Conservation (phyloP, 2,113 vertebrate species). For the Sylvicapra grimmia region DNA sequence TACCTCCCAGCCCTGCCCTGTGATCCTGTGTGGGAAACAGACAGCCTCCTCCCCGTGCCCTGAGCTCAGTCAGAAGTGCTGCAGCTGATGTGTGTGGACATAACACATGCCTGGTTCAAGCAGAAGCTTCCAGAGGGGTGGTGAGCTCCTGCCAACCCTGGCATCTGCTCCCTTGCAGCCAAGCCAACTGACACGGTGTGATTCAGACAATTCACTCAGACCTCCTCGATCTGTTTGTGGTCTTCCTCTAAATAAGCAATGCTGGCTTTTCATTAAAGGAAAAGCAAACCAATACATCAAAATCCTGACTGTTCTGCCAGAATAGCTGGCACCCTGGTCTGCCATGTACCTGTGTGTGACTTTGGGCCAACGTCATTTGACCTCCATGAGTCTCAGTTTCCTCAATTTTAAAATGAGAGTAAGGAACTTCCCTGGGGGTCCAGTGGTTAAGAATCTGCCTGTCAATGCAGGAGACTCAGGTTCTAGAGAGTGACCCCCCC, state of each 20-base stretch:
- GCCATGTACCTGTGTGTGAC: background rate
- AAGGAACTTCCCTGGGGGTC: background rate
- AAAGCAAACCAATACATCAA: background rate
- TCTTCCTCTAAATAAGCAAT: background rate
- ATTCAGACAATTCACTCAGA: background rate
- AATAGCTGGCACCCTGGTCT: background rate
- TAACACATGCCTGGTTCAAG: background rate
- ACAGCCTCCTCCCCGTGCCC: background rate
- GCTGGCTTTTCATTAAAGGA: background rate
- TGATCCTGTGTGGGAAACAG: background rate
- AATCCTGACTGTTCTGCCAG: background rate
- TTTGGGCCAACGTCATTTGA: background rate
- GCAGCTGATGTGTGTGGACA: no score
- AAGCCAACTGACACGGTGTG: fast-evolving
- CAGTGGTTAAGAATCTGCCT: background rate
- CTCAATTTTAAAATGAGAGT: background rate
- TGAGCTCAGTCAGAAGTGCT: no score
- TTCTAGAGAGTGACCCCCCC: background rate
- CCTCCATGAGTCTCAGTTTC: no score
- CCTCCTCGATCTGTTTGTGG: background rate
- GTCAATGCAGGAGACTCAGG: background rate
- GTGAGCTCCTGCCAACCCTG: background rate
- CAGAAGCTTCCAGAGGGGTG: background rate
- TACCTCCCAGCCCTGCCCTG: fast-evolving
- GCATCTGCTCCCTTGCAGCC: background rate